phyloP scores from a whole-genome alignment of 2,113 vertebrate species.

The Trogon surrucura region DNA sequence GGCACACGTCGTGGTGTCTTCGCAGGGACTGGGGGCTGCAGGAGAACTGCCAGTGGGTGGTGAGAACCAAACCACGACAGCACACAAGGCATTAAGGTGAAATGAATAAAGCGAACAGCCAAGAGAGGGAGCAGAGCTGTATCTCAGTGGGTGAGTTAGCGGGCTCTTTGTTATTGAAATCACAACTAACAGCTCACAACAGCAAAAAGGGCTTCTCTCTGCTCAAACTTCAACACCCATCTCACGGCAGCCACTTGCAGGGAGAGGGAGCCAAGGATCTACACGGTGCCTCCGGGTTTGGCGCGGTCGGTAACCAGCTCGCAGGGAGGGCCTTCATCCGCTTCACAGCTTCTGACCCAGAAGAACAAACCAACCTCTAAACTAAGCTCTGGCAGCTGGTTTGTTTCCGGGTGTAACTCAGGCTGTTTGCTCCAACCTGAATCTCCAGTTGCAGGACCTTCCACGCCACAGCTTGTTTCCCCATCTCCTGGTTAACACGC shows the following conservation, averaged over 20 bases:
- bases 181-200: not conserved
- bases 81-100: not conserved
- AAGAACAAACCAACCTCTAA: not conserved
- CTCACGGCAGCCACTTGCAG: not conserved
- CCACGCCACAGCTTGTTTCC: not conserved
- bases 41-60: not conserved
- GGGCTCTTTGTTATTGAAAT: not conserved
- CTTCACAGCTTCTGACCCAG: not conserved
- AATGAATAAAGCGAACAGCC: not conserved
- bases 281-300: fast-evolving
- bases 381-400: not conserved
- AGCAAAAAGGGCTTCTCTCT: not conserved
- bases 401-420: not conserved
- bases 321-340: not conserved
- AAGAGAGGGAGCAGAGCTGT: not conserved
- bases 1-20: not conserved
- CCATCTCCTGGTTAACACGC: not conserved
- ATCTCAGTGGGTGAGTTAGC: not conserved
- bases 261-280: not conserved
- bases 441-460: not conserved
- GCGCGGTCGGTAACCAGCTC: not conserved
- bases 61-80: not conserved
- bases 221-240: not conserved
- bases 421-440: not conserved
- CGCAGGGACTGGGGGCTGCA: not conserved